phyloP scores from a whole-genome alignment of 2,113 vertebrate species.

The Forbesichthys agassizii region DNA sequence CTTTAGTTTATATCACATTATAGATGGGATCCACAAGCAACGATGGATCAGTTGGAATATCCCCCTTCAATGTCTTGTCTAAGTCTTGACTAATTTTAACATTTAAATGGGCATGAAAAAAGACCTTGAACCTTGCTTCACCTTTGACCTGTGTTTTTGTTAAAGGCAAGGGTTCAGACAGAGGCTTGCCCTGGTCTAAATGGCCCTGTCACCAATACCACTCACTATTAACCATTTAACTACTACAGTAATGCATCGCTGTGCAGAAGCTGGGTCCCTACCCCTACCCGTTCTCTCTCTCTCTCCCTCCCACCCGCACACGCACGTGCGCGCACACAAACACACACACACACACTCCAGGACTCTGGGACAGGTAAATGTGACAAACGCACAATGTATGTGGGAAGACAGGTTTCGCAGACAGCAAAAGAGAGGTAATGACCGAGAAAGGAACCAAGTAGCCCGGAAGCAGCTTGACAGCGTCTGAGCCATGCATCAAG shows the following conservation, averaged over 20 bases:
- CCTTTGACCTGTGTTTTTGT: slow-evolving; percentile 26
- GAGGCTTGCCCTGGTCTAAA: slow-evolving; percentile 32
- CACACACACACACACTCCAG: not conserved
- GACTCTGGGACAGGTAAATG: not conserved
- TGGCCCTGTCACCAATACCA: slow-evolving; percentile 10
- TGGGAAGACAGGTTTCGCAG: not conserved
- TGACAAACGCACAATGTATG: not conserved
- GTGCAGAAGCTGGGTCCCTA: slow-evolving; percentile 15
- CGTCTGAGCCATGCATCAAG: not conserved
- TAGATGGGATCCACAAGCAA: too few relatives aligned
- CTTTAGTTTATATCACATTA: too few relatives aligned
- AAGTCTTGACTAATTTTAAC: too few relatives aligned
- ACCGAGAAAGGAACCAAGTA: not conserved
- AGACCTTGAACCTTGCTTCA: slow-evolving; percentile 14
- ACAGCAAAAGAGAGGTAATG: not conserved
- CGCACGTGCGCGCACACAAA: not conserved
- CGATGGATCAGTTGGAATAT: too few relatives aligned
- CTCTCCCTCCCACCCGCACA: not conserved
- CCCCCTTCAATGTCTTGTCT: too few relatives aligned
- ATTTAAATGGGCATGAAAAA: not conserved
- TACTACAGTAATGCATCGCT: not conserved
- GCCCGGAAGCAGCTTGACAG: not conserved
- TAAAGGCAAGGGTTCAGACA: slow-evolving; percentile 29
- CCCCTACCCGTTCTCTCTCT: not conserved
- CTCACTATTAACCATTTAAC: slow-evolving; percentile 20